Base-by-base conservation (phyloP, 2,888 invertebrate genomes). In the Drosophila affinis region DNA sequence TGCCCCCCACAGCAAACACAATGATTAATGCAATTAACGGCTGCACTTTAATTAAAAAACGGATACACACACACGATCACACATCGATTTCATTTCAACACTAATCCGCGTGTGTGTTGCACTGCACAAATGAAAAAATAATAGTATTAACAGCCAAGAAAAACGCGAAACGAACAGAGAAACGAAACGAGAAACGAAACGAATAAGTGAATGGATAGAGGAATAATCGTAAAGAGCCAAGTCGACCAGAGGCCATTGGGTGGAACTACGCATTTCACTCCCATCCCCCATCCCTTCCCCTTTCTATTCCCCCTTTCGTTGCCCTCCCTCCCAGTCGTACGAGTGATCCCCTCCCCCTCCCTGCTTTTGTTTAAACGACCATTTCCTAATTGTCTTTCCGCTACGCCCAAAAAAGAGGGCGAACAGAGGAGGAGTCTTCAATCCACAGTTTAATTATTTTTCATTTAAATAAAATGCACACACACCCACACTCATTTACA, bases 361-460 rank as follows among this genome's bases (percentile, higher is more conserved):
- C 44, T n/a, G 39, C 21, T 18, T 58, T 17, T 56, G 53, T 55
- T 75, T 71, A 61, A 76, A 76, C 77, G 73, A 75, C 74, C 77
- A 84, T 75, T 87, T 89, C 77, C 87, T 87, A 85, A 87, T 85
- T 85, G 87, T 89, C 79, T 78, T 79, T 82, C 57, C 63, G 62
- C 51, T 72, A 62, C 53, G 64, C 72, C 67, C 52, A 73, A 77
- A 52, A 75, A 76, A 61, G 18, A 34, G 12, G 14, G 34, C 2
- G 34, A 46, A 39, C 12, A 3, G 21, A 21, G 3, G 54, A 44
- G 45, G 18, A 53, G 75, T 77, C 79, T 87, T 85, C 75, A 78
- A 87, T 89, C 74, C 72, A 71, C 86, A 75, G 80, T 88, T 89
- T 88, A 87, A 87, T 89, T 87, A 85, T 88, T 86, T 85, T 70